Base-by-base conservation (phyloP, 1,140 invertebrate genomes). In the Drosophila sucinea region DNA sequence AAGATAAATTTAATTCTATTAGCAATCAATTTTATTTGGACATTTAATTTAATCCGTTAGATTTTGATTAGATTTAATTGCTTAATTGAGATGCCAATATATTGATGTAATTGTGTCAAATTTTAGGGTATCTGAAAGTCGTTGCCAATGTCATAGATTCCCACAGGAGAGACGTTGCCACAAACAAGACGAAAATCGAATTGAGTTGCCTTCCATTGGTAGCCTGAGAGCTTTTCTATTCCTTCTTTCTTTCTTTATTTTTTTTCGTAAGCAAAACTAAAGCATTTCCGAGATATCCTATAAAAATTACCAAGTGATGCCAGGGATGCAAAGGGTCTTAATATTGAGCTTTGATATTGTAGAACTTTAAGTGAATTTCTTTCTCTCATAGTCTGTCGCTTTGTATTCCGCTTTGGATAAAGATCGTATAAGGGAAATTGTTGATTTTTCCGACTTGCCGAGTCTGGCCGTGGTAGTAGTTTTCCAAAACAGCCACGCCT, bases 401-500 rank as follows among this genome's bases (percentile, higher is more conserved):
- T 1, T 33, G 3, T 38, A 38, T 38, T 47, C 44, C 23, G 7
- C 2, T 23, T 44, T 44, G 41, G 23, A 23, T 44, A 47, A 27
- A 51, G 44, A 51, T 51, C 44, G 44, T 51, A 51, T 10, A 51
- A 10, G 41, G 51, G 51, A 62, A 62, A 63, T 60, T 65, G 69
- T 80, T 81, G 57, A 75, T 81, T 67, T 75, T 77, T 44, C 51
- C 29, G 64, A 27, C 40, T 87, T 77, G 30, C 30, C 4, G 10
- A 51, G 23, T 23, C 23, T 84, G 33, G 32, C 27, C 81, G 80
- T 84, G 17, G 17, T 84, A 89, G 85, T 76, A 89, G 84, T 89
- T 89, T 89, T 89, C 81, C 84, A n/a, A 89, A 89, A 89, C 84
- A 89, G 78, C 68, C 66, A 74, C 73, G 69, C 73, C 66, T 67